Conservation (phyloP, 2,888 invertebrate species). For the Cantharis rufa region DNA sequence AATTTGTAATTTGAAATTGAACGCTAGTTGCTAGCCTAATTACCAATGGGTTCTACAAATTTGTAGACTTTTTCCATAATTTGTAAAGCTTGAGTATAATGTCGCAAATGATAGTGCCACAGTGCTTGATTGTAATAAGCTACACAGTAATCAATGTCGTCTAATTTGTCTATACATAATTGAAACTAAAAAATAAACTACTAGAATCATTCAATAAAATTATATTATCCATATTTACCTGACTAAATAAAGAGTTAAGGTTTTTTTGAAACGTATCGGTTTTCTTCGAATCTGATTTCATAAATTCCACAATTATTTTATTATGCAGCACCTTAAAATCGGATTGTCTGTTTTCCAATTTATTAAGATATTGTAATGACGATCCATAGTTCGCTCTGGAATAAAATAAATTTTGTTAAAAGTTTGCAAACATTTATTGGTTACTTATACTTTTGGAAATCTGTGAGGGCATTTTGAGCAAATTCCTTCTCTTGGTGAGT, state of each 20-base stretch:
- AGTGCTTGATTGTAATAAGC: conserved; percentile 81
- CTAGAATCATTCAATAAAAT: background rate
- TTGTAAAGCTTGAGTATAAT: conserved; percentile 69
- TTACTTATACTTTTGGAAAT: conserved; percentile 51
- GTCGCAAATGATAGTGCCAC: conserved; percentile 73
- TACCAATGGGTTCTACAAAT: conserved; percentile 71
- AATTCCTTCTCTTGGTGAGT: conserved; percentile 52
- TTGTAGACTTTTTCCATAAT: conserved; percentile 68
- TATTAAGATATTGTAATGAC: conserved; percentile 66
- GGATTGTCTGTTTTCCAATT: conserved; percentile 66
- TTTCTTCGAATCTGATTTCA: conserved; percentile 72
- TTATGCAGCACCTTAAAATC: conserved; percentile 82
- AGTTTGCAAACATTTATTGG: background rate
- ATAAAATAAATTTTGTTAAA: background rate
- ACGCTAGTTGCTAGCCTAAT: conserved; percentile 21
- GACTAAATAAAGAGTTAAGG: conserved; percentile 65
- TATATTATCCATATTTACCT: conserved; percentile 46
- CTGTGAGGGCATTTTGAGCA: conserved; percentile 50
- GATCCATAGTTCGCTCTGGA: conserved; percentile 62
- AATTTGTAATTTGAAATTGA: conserved; percentile 22
- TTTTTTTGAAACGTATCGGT: conserved; percentile 73
- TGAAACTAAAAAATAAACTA: conserved; percentile 43
- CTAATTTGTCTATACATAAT: conserved; percentile 58
- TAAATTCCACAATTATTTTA: conserved; percentile 82
- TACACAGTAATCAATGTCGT: conserved; percentile 70